Evolutionary conservation across 2,797 vertebrate species (phyloP).

Genomic region (Xyrichtys novacula): DNA sequence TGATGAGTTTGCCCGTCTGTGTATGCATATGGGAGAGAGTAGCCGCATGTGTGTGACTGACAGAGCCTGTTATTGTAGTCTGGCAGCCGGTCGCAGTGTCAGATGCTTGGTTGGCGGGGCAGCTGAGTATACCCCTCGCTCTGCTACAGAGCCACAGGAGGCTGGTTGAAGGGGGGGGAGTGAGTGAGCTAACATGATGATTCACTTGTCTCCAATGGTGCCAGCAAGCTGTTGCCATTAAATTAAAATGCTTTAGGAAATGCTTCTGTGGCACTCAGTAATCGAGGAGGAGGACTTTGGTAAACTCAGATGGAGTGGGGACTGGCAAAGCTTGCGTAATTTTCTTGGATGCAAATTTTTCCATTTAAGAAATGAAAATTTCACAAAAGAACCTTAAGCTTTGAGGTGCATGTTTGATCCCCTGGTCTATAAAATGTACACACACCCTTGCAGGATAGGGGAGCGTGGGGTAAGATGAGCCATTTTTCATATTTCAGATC

Average conservation of each 20-base stretch:
- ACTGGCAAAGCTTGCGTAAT: not conserved
- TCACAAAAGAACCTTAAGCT: not conserved
- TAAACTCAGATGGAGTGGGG: not conserved
- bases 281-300: not conserved
- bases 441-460: too few species aligned
- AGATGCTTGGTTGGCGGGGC: constrained; percentile 70
- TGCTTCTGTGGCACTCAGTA: constrained; percentile 35
- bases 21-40: not conserved
- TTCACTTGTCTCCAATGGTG: constrained; percentile 63
- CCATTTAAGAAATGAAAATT: not conserved
- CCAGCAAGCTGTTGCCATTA: constrained; percentile 73
- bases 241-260: constrained; percentile 65
- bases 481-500: too few species aligned
- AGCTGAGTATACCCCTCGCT: constrained; percentile 29
- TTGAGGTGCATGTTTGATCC: not conserved
- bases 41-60: not conserved
- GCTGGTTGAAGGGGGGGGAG: constrained; percentile 19
- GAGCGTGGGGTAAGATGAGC: too few species aligned
- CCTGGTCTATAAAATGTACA: too few species aligned
- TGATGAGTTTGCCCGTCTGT: not conserved
- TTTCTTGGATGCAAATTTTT: constrained; percentile 7
- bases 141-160: constrained; percentile 48
- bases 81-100: constrained; percentile 56
- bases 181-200: constrained; percentile 72
- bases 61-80: constrained; percentile 46